A percentile compares a stretch with the other conserved stretches of the same genome.
Evolutionary conservation across 2,797 vertebrate species (phyloP).

Genomic region (Xenentodon cancila): DNA sequence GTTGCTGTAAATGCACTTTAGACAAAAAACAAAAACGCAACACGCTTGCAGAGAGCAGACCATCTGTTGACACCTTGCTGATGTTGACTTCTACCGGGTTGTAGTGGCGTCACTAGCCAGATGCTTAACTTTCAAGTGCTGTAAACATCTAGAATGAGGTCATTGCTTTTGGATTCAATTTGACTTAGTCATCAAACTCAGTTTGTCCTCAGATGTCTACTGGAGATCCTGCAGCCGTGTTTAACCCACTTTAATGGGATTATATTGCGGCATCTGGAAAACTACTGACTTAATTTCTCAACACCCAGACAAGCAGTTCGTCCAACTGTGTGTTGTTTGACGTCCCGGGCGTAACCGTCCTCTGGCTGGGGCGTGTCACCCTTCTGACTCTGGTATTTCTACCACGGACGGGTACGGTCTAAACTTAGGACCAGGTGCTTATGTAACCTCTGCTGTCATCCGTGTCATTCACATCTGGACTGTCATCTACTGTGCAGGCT

Average conservation of each 20-base stretch:
- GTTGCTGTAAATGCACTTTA: too few relatives aligned
- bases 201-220: conserved; percentile 7
- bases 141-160: conserved; percentile 26
- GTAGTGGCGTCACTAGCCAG: conserved; percentile 13
- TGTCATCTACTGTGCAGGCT: background rate
- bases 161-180: conserved; percentile 35
- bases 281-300: conserved; percentile 49
- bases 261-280: conserved; percentile 37
- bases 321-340: conserved; percentile 23
- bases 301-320: conserved; percentile 30
- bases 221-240: conserved; percentile 29
- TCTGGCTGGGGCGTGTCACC: conserved; percentile 14
- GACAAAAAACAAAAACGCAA: too few relatives aligned
- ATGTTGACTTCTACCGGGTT: conserved; percentile 5
- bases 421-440: conserved; percentile 22
- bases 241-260: conserved; percentile 50
- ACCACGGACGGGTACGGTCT: conserved; percentile 2
- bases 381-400: background rate
- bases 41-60: conserved; percentile 1
- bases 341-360: conserved; percentile 1
- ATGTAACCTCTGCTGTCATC: conserved; percentile 18
- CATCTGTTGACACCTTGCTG: background rate
- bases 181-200: conserved; percentile 1
- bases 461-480: conserved; percentile 19
- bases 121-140: conserved; percentile 7